These are phyloP conservation scores for Atrina japonica DNA, from an alignment of 2,888 invertebrate species.

Conservation along the genomic window DNA sequence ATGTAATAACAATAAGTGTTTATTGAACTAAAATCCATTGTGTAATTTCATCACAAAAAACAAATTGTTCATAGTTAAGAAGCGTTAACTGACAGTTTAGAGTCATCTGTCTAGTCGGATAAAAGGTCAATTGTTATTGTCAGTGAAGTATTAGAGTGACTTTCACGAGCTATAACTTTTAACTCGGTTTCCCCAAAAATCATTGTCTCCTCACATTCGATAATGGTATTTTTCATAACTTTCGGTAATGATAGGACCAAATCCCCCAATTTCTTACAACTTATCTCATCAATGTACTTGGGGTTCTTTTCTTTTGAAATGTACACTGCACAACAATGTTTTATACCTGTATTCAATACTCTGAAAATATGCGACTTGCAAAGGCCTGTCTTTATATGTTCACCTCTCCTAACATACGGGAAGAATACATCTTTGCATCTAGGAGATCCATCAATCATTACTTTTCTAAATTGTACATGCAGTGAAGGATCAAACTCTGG, in stretches of 20 bases:
- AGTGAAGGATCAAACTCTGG: conserved; percentile 30
- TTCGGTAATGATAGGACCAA: conserved; percentile 34
- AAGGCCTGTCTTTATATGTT: conserved; percentile 32
- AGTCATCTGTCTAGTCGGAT: no score
- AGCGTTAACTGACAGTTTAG: no score
- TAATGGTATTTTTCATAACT: conserved; percentile 17
- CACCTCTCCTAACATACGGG: conserved; percentile 36
- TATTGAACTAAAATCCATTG: no score
- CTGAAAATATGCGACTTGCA: conserved; percentile 26
- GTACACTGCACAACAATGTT: conserved; percentile 32
- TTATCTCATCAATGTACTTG: conserved; percentile 35
- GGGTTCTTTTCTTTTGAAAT: conserved; percentile 37
- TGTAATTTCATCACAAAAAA: no score
- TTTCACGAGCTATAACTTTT: not conserved
- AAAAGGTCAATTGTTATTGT: no score
- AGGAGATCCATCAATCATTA: conserved; percentile 21
- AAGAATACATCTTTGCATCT: conserved; percentile 36
- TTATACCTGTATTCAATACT: conserved; percentile 28
- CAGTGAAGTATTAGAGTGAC: no score
- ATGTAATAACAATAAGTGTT: no score
- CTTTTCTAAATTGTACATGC: conserved; percentile 32
- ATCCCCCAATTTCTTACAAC: conserved; percentile 36
- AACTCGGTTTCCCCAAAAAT: conserved; percentile 35
- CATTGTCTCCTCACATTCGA: conserved; percentile 42
- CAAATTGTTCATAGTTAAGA: no score